Evolutionary conservation across 2,113 vertebrate genomes (phyloP).

Genomic region (Bufo gargarizans): DNA sequence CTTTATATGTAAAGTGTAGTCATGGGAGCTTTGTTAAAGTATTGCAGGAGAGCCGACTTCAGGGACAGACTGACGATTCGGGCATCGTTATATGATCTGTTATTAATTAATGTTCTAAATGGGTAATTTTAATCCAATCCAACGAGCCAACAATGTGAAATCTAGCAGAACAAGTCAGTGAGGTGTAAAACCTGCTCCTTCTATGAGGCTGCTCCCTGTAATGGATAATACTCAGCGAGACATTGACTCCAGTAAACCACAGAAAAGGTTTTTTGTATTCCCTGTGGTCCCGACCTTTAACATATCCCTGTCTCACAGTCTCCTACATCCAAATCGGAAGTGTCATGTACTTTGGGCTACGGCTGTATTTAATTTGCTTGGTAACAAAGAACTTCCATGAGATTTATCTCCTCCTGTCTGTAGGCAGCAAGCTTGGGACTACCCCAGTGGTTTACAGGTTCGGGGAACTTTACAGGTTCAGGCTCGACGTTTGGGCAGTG

Average conservation of each 20-base stretch:
- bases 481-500: too few species aligned
- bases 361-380: constrained; percentile 68
- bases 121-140: constrained; percentile 44
- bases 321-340: constrained; percentile 70
- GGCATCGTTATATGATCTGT: constrained; percentile 24
- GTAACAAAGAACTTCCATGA: constrained; percentile 59
- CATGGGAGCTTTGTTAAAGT: too few species aligned
- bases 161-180: constrained; percentile 46
- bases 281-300: constrained; percentile 64
- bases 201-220: constrained; percentile 32
- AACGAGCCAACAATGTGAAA: constrained; percentile 39
- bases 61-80: too few species aligned
- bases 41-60: too few species aligned
- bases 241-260: constrained; percentile 66
- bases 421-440: constrained; percentile 61
- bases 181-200: constrained; percentile 13
- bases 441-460: too few species aligned
- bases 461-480: too few species aligned
- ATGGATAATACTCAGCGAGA: constrained; percentile 59
- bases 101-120: constrained; percentile 55
- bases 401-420: constrained; percentile 58
- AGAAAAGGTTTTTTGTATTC: constrained; percentile 66
- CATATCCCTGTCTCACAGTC: constrained; percentile 68
- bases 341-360: constrained; percentile 65
- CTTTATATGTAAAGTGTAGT: too few species aligned